Base-by-base conservation (phyloP, 2,888 invertebrate genomes). In the Drosophila rellima region DNA sequence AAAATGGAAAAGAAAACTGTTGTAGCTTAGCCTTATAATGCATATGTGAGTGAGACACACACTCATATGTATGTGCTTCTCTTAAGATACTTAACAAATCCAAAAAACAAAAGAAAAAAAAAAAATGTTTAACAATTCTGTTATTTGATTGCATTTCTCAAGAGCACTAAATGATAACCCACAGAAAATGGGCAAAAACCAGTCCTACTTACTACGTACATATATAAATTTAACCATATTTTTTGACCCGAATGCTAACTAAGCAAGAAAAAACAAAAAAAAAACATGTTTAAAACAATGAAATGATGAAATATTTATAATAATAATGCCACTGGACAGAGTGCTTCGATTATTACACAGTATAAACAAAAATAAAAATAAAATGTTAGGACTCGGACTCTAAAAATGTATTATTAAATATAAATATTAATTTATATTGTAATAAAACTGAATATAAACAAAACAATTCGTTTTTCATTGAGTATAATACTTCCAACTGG, bases 321-420 rank as follows among this genome's bases (percentile, higher is more conserved):
- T 56, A 59, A 52, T 57, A 55, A 56, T 73, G 73, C 68, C 68
- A 42, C 55, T 73, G 73, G 72, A 59, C 62, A 71, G 83, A 76
- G 86, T 83, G 82, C 82, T 82, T 82, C 82, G 83, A 86, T 86
- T 86, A 86, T 76, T 82, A 82, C 66, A 70, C 82, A 83, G 76
- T 76, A 82, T 35, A 45, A 59, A 65, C 33, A 33, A 37, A 39
- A 56, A 64, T 56, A 31, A 48, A 45, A 60, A 50, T 59, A 62
- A 73, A 63, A 70, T 80, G 79, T 87, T 82, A 84, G 85, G 78
- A 82, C 70, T 74, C 74, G 74, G 68, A 80, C 82, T 87, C 70
- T 84, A 84, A 84, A 84, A 78, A 82, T 87, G 83, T 84, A 84
- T 84, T 84, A 84, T 87, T 84, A 84, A 83, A 87, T 87, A 87